Evolutionary conservation across 2,797 vertebrate genomes (phyloP).

Genomic region (Enteromius argenteus): DNA sequence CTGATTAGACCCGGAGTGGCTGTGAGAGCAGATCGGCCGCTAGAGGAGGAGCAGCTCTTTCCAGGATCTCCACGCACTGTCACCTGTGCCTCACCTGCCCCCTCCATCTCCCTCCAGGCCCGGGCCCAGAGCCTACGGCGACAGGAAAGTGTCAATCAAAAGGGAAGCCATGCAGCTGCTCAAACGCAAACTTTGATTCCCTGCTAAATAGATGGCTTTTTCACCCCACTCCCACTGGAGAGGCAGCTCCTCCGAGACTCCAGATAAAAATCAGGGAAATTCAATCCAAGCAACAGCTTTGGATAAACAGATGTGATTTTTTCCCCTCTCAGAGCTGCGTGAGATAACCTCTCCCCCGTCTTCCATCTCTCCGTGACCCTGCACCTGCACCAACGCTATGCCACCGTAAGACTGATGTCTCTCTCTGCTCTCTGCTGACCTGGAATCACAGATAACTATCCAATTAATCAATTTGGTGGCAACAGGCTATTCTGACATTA

Average conservation of each 20-base stretch:
- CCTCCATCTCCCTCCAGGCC: conserved; percentile 66
- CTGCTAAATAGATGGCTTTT: conserved; percentile 61
- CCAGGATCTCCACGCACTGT: conserved; percentile 74
- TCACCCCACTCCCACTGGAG: conserved; percentile 55
- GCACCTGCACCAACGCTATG: conserved; percentile 76
- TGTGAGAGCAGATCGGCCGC: conserved; percentile 51
- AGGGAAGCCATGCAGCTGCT: conserved; percentile 73
- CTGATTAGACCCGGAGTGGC: conserved; percentile 77
- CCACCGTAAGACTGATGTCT: conserved; percentile 61
- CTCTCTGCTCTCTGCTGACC: conserved; percentile 54
- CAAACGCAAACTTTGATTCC: conserved; percentile 59
- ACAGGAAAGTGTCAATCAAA: conserved; percentile 84
- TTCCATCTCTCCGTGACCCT: conserved; percentile 60
- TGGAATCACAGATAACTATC: conserved; percentile 58
- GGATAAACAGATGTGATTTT: conserved; percentile 86
- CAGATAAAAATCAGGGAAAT: conserved; percentile 85
- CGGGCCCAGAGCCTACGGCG: conserved; percentile 72
- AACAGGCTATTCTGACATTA: conserved; percentile 36
- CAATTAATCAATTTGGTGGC: conserved; percentile 59
- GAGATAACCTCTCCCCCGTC: conserved; percentile 79
- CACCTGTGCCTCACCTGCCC: conserved; percentile 73
- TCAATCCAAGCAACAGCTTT: conserved; percentile 75
- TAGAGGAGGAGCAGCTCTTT: conserved; percentile 70
- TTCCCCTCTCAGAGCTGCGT: conserved; percentile 67
- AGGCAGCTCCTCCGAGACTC: conserved; percentile 62